Evolutionary conservation across 2,888 invertebrate species (phyloP), one percentile per base, ranked within the genome.

Genomic region (Baccha elongata): DNA sequence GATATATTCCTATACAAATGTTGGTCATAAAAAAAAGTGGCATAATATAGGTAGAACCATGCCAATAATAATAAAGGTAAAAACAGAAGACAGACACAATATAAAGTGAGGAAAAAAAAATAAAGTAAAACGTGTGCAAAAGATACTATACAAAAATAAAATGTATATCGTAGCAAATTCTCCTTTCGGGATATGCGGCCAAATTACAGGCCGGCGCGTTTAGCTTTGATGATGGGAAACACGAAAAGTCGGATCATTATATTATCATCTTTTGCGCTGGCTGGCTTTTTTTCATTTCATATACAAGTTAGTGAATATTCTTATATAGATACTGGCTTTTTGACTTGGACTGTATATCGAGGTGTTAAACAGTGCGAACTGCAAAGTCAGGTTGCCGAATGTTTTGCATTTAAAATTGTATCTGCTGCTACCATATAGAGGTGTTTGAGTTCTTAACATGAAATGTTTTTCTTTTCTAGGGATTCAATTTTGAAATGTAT

Each of bases 201-300:
- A 91, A 91, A 91, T 91, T 91, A 91, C 88, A 91, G 90, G 88
- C 89, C 91, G 91, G 91, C 88, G 87, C 84, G 86, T 89, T 90
- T 90, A 88, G 88, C 90, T 90, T 90, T 90, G 90, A 90, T 87
- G 90, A 87, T 86, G 88, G 88, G 88, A 88, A 90, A 89, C 89
- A 90, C 88, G 89, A 89, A 89, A 89, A 88, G 81, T 88, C 87
- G 86, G 87, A 86, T 87, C 86, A 83, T 83, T 83, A 83, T 83
- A 78, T 83, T 83, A 83, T 83, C 83, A 83, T 83, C 78, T 83
- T 78, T 78, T 60, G 29, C 21, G 42, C 50, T 76, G 80, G 74
- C 71, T 11, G 10, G 8, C 15, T 15, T 29, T 50, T 26, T 23
- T 13, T 35, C 17, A 26, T 19, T 13, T 13, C 21, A 5, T 10